Conservation (phyloP, 2,113 vertebrate species). For the Anarrhichthys ocellatus region DNA sequence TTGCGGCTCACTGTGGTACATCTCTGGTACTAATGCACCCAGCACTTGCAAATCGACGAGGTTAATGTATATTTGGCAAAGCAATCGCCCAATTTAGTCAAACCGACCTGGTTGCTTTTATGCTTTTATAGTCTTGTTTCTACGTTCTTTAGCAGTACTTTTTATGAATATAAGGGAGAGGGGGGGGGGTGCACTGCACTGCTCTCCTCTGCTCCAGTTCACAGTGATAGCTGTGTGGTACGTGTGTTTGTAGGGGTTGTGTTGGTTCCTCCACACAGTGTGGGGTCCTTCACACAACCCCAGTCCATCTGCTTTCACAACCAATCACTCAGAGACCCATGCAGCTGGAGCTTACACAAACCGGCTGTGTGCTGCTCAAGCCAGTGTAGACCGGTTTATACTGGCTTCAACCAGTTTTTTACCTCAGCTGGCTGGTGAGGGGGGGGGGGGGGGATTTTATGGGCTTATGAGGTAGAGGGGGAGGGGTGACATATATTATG, state of each 20-base stretch:
- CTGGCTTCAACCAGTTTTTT: slow-evolving; percentile 75
- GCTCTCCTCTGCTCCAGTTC: slow-evolving; percentile 7
- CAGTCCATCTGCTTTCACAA: slow-evolving; percentile 77
- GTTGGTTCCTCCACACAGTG: slow-evolving; percentile 20
- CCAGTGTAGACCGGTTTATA: slow-evolving; percentile 77
- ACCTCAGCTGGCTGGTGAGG: slow-evolving; percentile 64
- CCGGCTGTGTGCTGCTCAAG: slow-evolving; percentile 80
- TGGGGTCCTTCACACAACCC: slow-evolving; percentile 28
- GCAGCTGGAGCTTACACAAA: slow-evolving; percentile 81
- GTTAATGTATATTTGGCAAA: neutral
- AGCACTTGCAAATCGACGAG: too few species aligned
- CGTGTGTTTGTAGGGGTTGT: neutral
- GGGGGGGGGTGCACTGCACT: neutral
- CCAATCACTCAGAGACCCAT: slow-evolving; percentile 66
- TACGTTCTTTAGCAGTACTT: neutral
- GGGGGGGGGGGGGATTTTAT: slow-evolving; percentile 60
- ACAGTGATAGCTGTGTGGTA: slow-evolving; percentile 34
- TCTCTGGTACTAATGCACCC: neutral
- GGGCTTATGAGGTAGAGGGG: slow-evolving; percentile 52
- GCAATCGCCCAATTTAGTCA: neutral
- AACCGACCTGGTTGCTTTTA: neutral
- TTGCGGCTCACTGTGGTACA: neutral
- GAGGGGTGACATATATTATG: slow-evolving; percentile 38
- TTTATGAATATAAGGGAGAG: neutral
- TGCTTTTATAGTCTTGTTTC: neutral